These are phyloP conservation scores for Malurus alboscapulatus DNA, from an alignment of 2,113 vertebrate genomes.

Conservation along the genomic window DNA sequence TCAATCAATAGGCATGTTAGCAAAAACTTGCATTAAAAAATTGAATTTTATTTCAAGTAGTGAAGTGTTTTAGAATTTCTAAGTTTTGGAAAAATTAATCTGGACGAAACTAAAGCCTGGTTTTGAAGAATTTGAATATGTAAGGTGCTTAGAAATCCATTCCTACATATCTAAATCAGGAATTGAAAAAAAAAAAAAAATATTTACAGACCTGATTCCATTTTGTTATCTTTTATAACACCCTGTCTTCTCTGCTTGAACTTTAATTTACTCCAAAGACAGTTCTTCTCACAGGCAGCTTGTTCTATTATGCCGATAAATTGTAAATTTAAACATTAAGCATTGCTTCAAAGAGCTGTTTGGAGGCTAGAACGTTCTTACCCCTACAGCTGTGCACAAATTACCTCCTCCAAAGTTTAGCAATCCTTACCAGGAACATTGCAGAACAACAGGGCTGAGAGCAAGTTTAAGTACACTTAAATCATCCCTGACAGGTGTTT, in stretches of 20 bases:
- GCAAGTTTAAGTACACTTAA: conserved; percentile 22
- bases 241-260: not conserved
- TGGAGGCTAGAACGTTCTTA: not conserved
- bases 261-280: not conserved
- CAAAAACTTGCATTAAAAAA: not conserved
- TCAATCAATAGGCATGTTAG: not conserved
- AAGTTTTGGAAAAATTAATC: not conserved
- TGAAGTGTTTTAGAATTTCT: not conserved
- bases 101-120: not conserved
- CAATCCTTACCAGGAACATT: not conserved
- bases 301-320: not conserved
- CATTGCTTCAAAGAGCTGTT: conserved; percentile 18
- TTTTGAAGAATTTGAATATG: not conserved
- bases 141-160: not conserved
- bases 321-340: not conserved
- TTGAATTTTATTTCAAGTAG: not conserved
- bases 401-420: not conserved
- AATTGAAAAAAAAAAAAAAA: not conserved
- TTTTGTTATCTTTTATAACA: not conserved
- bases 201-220: not conserved
- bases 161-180: not conserved
- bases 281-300: not conserved
- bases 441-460: not conserved
- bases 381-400: not conserved
- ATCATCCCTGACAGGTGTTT: not conserved